Base-by-base conservation (phyloP, 2,113 vertebrate species). In the Vicugna pacos region DNA sequence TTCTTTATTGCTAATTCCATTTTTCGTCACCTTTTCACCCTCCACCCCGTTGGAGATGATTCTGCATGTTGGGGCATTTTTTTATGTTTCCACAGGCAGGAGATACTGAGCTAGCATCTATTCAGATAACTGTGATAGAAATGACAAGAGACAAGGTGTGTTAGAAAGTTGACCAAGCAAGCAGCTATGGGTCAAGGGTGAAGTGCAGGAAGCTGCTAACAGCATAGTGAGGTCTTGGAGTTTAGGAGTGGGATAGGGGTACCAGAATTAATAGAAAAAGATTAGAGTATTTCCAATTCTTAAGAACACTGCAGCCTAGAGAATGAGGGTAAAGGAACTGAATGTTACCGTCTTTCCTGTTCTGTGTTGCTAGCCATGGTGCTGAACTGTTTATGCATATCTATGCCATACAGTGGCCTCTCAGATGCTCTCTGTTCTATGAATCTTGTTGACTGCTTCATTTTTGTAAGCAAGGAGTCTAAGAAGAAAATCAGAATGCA, bases 61-160 rank as follows among this genome's bases (percentile, higher is more conserved):
- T 93, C n/a, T 94, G 24, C 38, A 5, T 81, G 17, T 50, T 35
- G 30, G 15, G 58, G 8, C 14, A 35, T 46, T 56, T 67, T 85
- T 56, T 81, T 52, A 6, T 89, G 30, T 86, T 79, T 83, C 70
- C 30, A 91, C 5, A 80, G 26, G 35, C 26, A 64, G 56, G 28
- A 72, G 6, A 83, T 81, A 77, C 8, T 82, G 14, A 85, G 32
- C 35, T 8, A 80, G 14, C 20, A 77, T 87, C 42, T 86, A 62
- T 48, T 92, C 64, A 92, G 52, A 52, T 79, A 72, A 72, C 64
- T 69, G 11, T 93, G 60, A 75, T 64, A 79, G 69, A 91, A 94
- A 91, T 82, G 35, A 32, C 16, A 96, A 72, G 38, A 90, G 67
- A 77, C 67, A 54, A 48, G 3, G 1, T 94, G 6, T 88, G 20